phyloP scores from a whole-genome alignment of 1,140 invertebrate species.

The Zaprionus capensis region DNA sequence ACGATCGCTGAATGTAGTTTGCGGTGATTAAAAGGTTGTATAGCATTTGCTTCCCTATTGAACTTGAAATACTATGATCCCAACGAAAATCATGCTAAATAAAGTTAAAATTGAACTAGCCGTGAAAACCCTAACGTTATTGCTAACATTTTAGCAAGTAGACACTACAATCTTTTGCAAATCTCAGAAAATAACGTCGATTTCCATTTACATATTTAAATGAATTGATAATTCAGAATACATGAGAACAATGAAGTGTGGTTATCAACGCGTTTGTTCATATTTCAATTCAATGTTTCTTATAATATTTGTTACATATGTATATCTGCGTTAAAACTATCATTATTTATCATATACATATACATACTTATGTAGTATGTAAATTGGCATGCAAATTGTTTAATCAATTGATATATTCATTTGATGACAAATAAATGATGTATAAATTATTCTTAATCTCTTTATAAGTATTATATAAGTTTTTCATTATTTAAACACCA shows the following conservation, averaged over 20 bases:
- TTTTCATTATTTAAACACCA: slow-evolving; percentile 5
- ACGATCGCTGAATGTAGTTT: too few species aligned
- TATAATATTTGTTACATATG: neutral
- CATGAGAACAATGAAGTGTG: neutral
- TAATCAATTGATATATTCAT: slow-evolving; percentile 4
- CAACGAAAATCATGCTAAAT: too few species aligned
- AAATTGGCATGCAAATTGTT: slow-evolving; percentile 1
- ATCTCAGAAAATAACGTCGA: too few species aligned
- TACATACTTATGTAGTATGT: slow-evolving; percentile 4
- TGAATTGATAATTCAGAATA: neutral
- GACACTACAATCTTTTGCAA: too few species aligned
- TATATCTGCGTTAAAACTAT: neutral
- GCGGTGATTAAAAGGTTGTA: too few species aligned
- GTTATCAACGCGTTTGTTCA: neutral
- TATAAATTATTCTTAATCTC: slow-evolving; percentile 19
- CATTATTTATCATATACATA: neutral
- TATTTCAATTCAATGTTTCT: neutral
- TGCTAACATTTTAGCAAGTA: too few species aligned
- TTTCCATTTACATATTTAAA: too few species aligned
- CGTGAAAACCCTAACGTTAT: too few species aligned
- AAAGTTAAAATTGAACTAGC: too few species aligned
- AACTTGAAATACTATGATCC: too few species aligned
- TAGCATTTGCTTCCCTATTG: too few species aligned
- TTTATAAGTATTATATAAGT: slow-evolving; percentile 16
- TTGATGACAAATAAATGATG: slow-evolving; percentile 2